Evolutionary conservation across 2,888 invertebrate species (phyloP).

Genomic region (Ramazzottius varieornatus): DNA sequence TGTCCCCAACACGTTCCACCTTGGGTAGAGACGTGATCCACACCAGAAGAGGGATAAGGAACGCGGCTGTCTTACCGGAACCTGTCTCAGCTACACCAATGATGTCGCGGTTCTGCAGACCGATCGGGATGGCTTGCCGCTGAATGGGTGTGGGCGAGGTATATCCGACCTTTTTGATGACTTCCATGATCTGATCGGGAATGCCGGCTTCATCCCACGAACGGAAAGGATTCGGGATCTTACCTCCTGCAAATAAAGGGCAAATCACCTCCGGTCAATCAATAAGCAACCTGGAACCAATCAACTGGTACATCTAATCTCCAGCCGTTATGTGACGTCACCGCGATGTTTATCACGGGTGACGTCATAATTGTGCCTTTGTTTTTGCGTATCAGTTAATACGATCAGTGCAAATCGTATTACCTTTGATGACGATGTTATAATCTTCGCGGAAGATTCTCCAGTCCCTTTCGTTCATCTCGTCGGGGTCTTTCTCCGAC

Average conservation of each 20-base stretch:
- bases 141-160: slow-evolving; percentile 97
- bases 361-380: no score
- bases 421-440: slow-evolving; percentile 92
- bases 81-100: slow-evolving; percentile 99
- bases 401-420: no score
- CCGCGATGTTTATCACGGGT: no score
- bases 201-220: slow-evolving; percentile 80
- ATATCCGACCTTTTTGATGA: slow-evolving; percentile 78
- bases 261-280: no score
- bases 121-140: slow-evolving; percentile 94
- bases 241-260: no score
- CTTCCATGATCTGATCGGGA: slow-evolving; percentile 63
- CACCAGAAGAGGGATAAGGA: slow-evolving; percentile 75
- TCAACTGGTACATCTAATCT: no score
- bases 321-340: no score
- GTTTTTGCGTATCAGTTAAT: no score
- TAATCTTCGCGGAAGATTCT: slow-evolving; percentile 97
- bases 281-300: no score
- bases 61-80: slow-evolving; percentile 92
- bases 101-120: slow-evolving; percentile 45
- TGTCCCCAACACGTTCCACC: slow-evolving; percentile 53
- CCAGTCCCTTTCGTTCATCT: slow-evolving; percentile 99
- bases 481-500: slow-evolving; percentile 70
- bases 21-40: slow-evolving; percentile 97
- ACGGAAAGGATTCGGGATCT: slow-evolving; percentile 79